A percentile compares a stretch with the other conserved stretches of the same genome.
These are phyloP conservation scores for Pelecanoides urinatrix DNA, from an alignment of 2,113 vertebrate species.

Conservation along the genomic window DNA sequence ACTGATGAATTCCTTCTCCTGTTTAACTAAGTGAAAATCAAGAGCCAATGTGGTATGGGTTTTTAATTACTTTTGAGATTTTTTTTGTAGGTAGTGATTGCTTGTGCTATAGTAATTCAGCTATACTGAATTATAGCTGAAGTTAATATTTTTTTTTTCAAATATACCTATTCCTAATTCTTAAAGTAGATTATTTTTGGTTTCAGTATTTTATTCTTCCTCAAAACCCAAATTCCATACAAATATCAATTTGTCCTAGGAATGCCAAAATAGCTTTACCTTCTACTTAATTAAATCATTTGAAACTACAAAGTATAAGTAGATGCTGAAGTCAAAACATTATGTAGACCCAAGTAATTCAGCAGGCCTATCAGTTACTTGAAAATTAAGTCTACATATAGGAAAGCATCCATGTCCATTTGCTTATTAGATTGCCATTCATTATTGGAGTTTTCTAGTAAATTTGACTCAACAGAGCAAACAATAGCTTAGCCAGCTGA, in stretches of 20 bases:
- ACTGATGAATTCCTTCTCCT: slow-evolving; percentile 32
- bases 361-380: not conserved
- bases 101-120: not conserved
- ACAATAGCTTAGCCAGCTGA: not conserved
- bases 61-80: slow-evolving; percentile 29
- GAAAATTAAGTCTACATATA: not conserved
- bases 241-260: not conserved
- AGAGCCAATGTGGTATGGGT: not conserved
- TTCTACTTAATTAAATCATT: not conserved
- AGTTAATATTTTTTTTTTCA: not conserved
- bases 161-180: not conserved
- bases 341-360: not conserved
- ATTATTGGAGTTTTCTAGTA: not conserved
- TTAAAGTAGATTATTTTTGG: not conserved
- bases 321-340: not conserved
- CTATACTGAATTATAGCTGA: not conserved
- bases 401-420: not conserved
- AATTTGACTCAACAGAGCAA: not conserved
- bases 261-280: not conserved
- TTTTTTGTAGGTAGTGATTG: not conserved
- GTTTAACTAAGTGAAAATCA: slow-evolving; percentile 29
- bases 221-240: not conserved
- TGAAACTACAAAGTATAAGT: not conserved
- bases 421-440: not conserved
- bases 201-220: not conserved